phyloP scores from a whole-genome alignment of 2,113 vertebrate genomes.

The Silurus meridionalis region DNA sequence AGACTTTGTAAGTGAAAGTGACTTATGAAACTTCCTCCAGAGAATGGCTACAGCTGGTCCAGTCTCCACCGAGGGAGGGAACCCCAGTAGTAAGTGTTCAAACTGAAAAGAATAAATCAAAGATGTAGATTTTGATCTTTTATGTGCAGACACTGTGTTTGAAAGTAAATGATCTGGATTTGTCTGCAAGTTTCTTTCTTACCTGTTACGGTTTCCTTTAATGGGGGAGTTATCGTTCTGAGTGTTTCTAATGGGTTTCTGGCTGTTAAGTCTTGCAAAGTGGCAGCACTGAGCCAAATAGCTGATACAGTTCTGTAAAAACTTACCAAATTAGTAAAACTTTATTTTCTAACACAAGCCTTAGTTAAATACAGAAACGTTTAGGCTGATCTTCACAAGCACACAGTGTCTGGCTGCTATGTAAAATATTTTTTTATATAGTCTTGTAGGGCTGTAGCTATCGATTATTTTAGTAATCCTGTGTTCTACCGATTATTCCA shows the following conservation, averaged over 20 bases:
- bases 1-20: constrained; percentile 21
- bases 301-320: neutral
- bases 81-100: constrained; percentile 35
- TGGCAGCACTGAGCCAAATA: neutral
- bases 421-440: neutral
- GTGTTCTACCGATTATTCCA: too few species aligned
- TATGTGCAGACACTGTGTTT: neutral
- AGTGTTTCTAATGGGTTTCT: neutral
- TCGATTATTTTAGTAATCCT: too few species aligned
- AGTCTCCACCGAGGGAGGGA: constrained; percentile 36
- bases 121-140: neutral
- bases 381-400: neutral
- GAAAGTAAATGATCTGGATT: neutral
- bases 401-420: neutral
- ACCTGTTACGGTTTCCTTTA: neutral
- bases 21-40: constrained; percentile 48
- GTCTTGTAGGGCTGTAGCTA: too few species aligned
- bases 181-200: neutral
- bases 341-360: neutral
- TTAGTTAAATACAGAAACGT: neutral
- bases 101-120: neutral
- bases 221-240: neutral
- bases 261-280: neutral
- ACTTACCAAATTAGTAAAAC: neutral
- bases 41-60: constrained; percentile 49